These are phyloP conservation scores for Prionace glauca DNA, from an alignment of 2,797 vertebrate species.

Conservation along the genomic window DNA sequence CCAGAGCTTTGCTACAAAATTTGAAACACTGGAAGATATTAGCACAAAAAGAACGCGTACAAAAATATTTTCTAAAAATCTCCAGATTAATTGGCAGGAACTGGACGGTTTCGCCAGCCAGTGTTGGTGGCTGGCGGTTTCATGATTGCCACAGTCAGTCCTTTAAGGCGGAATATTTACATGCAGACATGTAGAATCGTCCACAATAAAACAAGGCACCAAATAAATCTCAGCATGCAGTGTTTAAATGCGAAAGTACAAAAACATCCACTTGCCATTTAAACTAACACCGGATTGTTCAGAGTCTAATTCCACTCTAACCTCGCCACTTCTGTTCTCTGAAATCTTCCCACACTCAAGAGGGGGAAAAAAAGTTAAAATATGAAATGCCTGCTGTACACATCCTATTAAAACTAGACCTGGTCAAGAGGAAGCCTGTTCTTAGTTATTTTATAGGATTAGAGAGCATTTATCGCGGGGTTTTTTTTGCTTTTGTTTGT, in stretches of 20 bases:
- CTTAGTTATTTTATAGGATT: background rate
- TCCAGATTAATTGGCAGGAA: constrained; percentile 78
- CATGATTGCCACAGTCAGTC: constrained; percentile 11
- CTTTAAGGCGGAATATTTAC: constrained; percentile 62
- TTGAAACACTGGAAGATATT: constrained; percentile 59
- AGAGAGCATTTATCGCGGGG: background rate
- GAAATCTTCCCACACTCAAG: background rate
- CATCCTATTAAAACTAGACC: background rate
- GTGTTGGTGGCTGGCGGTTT: constrained; percentile 58
- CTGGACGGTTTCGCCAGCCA: constrained; percentile 67
- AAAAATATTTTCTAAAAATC: constrained; percentile 83
- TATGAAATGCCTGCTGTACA: background rate
- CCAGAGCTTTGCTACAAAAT: constrained; percentile 51
- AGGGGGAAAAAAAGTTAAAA: background rate
- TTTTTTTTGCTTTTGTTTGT: background rate
- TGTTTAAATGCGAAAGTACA: constrained; percentile 39
- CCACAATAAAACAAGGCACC: constrained; percentile 79
- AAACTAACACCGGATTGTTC: constrained; percentile 33
- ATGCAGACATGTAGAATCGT: constrained; percentile 66
- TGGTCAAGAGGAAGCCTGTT: constrained; percentile 15
- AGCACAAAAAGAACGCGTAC: constrained; percentile 67
- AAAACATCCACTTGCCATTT: constrained; percentile 33
- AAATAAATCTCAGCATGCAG: constrained; percentile 50
- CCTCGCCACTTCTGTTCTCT: background rate
- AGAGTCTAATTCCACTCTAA: background rate